Base-by-base conservation (phyloP, 2,888 invertebrate genomes). In the Drosophila prolongata region DNA sequence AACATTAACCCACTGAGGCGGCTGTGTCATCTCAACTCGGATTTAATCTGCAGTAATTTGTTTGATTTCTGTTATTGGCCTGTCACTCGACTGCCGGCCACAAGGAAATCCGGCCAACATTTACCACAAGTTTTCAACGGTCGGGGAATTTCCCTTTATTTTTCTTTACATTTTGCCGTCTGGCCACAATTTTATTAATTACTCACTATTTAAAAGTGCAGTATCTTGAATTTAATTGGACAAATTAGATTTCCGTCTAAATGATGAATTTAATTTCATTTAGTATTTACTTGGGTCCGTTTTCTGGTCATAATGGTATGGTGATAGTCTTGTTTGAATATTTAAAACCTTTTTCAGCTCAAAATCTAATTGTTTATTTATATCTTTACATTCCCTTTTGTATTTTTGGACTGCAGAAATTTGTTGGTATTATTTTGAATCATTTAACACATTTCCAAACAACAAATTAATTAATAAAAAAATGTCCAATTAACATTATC, bases 1-100 rank as follows among this genome's bases (percentile, higher is more conserved):
- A 14, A 30, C 47, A 75, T 81, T 79, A 70, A 79, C 80, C 79
- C 62, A 56, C 54, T 72, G 35, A 56, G 37, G 19, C 53, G 11
- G 34, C 35, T 38, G 16, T 24, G 49, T 43, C 53, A 11, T 52
- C 34, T 42, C 38, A 14, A 14, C 11, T 61, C 19, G 30, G 27
- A 53, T 46, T 46, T 40, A 54, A 67, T 67, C 24, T 64, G 16
- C 16, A 49, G 35, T 35, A 49, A 64, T 64, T 64, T 64, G 35
- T 64, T 62, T 62, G 62, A 43, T 57, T 59, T 57, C 24, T 59
- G 35, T 61, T 61, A 47, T 62, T 62, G 57, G 57, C 53, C 53
- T 52, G 55, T 54, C 58, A 59, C 56, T 40, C 42, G 24, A 61
- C 47, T 61, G 38, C 59, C 34, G 57, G 42, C 34, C 59, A 40